Conservation (phyloP, 2,888 invertebrate genomes). For the Branchellion lobata region DNA sequence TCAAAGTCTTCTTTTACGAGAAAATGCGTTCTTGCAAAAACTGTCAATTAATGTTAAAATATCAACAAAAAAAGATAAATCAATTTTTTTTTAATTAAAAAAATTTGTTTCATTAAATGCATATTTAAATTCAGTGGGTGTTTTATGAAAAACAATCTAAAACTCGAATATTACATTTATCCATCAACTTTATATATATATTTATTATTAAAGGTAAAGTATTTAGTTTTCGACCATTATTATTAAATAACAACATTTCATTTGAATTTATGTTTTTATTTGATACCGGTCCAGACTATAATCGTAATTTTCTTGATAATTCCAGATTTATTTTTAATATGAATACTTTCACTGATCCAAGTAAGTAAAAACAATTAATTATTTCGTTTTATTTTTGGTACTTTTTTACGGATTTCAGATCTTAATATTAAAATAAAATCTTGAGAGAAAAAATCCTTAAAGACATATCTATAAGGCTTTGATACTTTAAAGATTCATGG, state of each 20-base stretch:
- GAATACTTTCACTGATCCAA: neutral
- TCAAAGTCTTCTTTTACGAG: neutral
- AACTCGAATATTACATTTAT: neutral
- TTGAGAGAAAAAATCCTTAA: too few species aligned
- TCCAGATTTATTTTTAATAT: neutral
- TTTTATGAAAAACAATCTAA: neutral
- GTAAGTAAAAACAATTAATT: too few species aligned
- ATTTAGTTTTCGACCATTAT: neutral
- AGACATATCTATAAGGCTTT: too few species aligned
- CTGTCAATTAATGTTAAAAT: neutral
- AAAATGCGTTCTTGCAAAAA: too few species aligned
- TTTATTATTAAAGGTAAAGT: neutral
- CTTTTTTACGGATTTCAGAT: too few species aligned
- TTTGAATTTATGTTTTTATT: neutral
- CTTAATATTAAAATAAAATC: too few species aligned
- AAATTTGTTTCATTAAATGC: neutral
- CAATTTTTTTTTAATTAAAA: neutral
- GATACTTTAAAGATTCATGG: slow-evolving; percentile 73
- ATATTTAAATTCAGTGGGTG: slow-evolving; percentile 12
- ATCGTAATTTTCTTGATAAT: neutral
- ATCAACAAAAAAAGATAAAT: neutral
- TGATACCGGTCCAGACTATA: neutral
- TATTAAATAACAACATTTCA: neutral
- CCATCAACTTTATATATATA: neutral
- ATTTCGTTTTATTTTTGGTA: too few species aligned